A percentile compares a stretch with the other conserved stretches of the same genome.
Conservation (phyloP, 2,888 invertebrate species). For the Monochamus alternatus region DNA sequence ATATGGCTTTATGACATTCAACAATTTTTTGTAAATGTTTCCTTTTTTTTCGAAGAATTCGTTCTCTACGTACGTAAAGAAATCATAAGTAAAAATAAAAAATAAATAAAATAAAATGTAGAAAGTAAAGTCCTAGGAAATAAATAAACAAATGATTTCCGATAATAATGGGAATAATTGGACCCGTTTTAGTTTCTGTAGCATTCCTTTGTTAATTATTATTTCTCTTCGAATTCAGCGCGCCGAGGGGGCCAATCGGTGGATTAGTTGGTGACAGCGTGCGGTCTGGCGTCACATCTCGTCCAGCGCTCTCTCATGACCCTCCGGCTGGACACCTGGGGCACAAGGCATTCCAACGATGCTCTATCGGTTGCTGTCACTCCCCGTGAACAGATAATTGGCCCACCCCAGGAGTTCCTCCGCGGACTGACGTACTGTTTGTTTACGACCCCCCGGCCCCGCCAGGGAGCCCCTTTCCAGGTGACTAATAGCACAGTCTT, state of each 20-base stretch:
- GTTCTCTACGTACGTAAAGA: too few species aligned
- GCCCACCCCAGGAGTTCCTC: constrained; percentile 72
- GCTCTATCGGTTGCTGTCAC: constrained; percentile 68
- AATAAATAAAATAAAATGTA: too few species aligned
- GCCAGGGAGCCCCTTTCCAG: constrained; percentile 25
- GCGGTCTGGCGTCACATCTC: constrained; percentile 59
- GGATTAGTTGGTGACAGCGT: constrained; percentile 50
- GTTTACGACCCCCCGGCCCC: constrained; percentile 61
- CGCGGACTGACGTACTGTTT: constrained; percentile 66
- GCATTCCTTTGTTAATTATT: neutral
- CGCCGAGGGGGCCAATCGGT: constrained; percentile 36
- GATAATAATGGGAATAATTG: too few species aligned
- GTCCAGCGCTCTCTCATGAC: constrained; percentile 63
- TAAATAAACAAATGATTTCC: too few species aligned
- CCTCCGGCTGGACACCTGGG: constrained; percentile 64
- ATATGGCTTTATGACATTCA: too few species aligned
- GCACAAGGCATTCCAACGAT: constrained; percentile 68
- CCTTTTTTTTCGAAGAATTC: too few species aligned
- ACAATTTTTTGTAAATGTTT: too few species aligned
- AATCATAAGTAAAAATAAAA: too few species aligned
- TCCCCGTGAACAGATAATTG: constrained; percentile 73
- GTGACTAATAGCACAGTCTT: constrained; percentile 50
- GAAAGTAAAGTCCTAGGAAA: too few species aligned
- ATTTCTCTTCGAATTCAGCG: neutral
- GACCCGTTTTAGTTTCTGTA: neutral